phyloP scores from a whole-genome alignment of 2,113 vertebrate species.

The Engraulis encrasicolus region DNA sequence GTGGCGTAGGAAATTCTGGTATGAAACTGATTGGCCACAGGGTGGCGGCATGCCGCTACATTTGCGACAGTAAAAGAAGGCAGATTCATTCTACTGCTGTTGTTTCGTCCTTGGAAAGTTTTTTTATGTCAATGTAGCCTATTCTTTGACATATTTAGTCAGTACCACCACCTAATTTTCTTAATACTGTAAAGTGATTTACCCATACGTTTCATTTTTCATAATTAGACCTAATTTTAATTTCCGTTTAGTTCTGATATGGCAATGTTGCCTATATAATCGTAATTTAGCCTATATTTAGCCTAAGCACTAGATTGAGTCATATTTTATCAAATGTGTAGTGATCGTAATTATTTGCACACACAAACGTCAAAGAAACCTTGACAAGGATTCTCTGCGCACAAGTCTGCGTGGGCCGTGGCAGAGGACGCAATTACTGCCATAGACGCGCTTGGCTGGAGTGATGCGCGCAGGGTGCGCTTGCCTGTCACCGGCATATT shows the following conservation, averaged over 20 bases:
- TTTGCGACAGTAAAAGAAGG: background rate
- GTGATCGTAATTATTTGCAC: background rate
- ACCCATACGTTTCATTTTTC: too few relatives aligned
- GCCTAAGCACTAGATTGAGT: too few relatives aligned
- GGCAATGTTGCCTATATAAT: too few relatives aligned
- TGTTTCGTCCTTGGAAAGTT: too few relatives aligned
- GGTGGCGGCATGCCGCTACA: background rate
- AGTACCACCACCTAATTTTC: too few relatives aligned
- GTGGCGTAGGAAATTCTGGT: background rate
- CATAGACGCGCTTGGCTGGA: background rate
- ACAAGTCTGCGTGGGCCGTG: background rate
- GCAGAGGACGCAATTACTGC: background rate
- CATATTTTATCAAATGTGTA: too few relatives aligned
- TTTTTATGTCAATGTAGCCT: too few relatives aligned
- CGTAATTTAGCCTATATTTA: too few relatives aligned
- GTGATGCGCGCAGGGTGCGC: constrained; percentile 10
- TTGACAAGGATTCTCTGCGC: background rate
- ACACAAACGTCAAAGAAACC: background rate
- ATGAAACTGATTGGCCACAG: background rate
- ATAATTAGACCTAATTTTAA: too few relatives aligned
- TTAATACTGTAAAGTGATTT: too few relatives aligned
- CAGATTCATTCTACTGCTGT: background rate
- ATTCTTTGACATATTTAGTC: too few relatives aligned
- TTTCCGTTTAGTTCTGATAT: too few relatives aligned
- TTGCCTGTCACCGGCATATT: background rate